Evolutionary conservation across 2,888 invertebrate species (phyloP), one percentile per base, ranked within the genome.

Genomic region (Bhutanitis thaidina): DNA sequence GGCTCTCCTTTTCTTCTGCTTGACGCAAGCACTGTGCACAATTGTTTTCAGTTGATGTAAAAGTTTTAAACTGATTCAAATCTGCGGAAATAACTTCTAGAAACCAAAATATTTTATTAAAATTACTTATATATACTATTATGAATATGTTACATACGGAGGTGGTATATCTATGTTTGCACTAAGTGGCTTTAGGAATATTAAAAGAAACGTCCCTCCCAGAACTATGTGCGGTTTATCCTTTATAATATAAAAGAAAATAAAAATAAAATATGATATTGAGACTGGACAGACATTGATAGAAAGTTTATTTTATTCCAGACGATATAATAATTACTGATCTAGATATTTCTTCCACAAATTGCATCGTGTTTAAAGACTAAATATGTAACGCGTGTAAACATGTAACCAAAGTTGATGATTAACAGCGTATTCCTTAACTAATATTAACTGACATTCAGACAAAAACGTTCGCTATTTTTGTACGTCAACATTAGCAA

Each of bases 1-100:
- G 74, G 74, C 60, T 61, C 57, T 50, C 48, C 3, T 41, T 37
- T 36, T 51, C 45, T 10, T 45, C 36, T 51, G 45, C 46, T 51
- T 51, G 51, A 51, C 36, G 51, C 40, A 16, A 13, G 12, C 51
- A 41, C 46, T 20, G 15, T 4, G 15, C n/a, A 13, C 29, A 16
- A 32, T 4, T 8, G 5, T 8, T 27, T 20, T 4, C 2, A 20
- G 5, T 20, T 4, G 20, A 20, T 5, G 20, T 20, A 20, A 20
- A 20, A 20, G 2, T 5, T 20, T 5, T 20, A 20, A 20, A 4
- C 5, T 20, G 5, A 30, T 3, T 30, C 4, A 10, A 35, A 35
- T 5, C 35, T 35, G 13, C 7, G 35, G 14, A 35, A 14, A 35
- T 14, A 12, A 34, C 3, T 7, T 35, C 35, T 35, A 35, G 35